Evolutionary conservation across 2,888 invertebrate genomes (phyloP).

Genomic region (Eurytoma adleriae): DNA sequence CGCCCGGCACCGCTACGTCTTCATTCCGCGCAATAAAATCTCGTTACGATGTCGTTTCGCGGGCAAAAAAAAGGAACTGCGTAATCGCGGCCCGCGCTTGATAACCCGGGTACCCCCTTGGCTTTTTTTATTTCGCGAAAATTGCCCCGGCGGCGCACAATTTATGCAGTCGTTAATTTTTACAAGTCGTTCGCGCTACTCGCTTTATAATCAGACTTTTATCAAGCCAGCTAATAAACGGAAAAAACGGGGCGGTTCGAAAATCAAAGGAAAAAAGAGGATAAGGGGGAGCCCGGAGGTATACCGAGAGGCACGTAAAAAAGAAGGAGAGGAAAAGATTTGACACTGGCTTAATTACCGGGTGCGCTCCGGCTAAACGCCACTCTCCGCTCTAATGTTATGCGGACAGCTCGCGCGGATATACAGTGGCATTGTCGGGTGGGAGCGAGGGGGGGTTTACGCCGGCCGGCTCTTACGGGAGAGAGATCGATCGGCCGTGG

Average conservation of each 20-base stretch:
- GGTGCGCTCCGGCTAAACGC: slow-evolving; percentile 38
- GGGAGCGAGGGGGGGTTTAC: neutral
- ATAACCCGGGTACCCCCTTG: slow-evolving; percentile 16
- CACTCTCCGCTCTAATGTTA: slow-evolving; percentile 38
- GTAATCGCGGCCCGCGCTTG: neutral
- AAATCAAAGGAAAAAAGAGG: no score
- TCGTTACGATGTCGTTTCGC: slow-evolving; percentile 48
- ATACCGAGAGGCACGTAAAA: neutral
- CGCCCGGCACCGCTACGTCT: slow-evolving; percentile 25
- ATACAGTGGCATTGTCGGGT: neutral
- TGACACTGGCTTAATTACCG: slow-evolving; percentile 34
- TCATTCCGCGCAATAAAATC: slow-evolving; percentile 52
- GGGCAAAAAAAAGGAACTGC: slow-evolving; percentile 4
- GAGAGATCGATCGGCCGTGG: slow-evolving; percentile 1
- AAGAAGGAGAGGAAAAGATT: neutral
- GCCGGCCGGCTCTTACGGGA: neutral
- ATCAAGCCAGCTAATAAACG: no score
- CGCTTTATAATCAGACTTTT: neutral
- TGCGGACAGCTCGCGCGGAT: slow-evolving; percentile 22
- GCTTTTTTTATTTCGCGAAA: slow-evolving; percentile 22
- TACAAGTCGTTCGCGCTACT: neutral
- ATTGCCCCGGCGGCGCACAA: slow-evolving; percentile 13
- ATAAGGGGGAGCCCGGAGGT: no score
- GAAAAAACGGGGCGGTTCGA: no score
- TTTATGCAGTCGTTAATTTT: no score